phyloP scores from a whole-genome alignment of 1,140 invertebrate genomes.

The Melanaphis sacchari region DNA sequence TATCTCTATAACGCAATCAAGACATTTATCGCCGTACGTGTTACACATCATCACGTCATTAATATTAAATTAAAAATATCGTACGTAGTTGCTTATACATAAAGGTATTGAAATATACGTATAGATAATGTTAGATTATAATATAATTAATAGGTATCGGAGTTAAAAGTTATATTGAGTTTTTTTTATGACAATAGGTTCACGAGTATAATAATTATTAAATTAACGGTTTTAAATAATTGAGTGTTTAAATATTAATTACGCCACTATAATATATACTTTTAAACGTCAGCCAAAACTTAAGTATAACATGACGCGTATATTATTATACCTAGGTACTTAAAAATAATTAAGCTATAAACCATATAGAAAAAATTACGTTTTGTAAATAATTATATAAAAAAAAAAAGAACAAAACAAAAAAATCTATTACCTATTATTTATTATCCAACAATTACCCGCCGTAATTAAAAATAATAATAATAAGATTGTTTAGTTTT shows the following conservation, averaged over 20 bases:
- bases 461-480: not conserved
- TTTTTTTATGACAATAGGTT: slow-evolving; percentile 24
- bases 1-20: slow-evolving; percentile 8
- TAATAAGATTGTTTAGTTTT: slow-evolving; percentile 16
- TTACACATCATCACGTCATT: slow-evolving; percentile 13
- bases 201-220: slow-evolving; percentile 23
- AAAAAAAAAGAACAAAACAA: not conserved
- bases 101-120: not conserved
- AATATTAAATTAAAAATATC: slow-evolving; percentile 18
- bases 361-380: not conserved
- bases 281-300: slow-evolving; percentile 28
- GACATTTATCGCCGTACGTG: not conserved
- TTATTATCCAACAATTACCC: not conserved
- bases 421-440: slow-evolving; percentile 21
- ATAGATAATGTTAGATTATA: slow-evolving; percentile 4
- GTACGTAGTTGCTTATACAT: not conserved
- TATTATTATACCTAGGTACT: not conserved
- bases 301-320: not conserved
- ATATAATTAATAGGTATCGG: slow-evolving; percentile 2
- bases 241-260: slow-evolving; percentile 25
- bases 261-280: not conserved
- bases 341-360: slow-evolving; percentile 31
- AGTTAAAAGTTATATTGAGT: slow-evolving; percentile 12
- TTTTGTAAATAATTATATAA: not conserved
- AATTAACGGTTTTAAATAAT: slow-evolving; percentile 23